phyloP scores from a whole-genome alignment of 2,113 vertebrate species.

The Melanerpes aurifrons region DNA sequence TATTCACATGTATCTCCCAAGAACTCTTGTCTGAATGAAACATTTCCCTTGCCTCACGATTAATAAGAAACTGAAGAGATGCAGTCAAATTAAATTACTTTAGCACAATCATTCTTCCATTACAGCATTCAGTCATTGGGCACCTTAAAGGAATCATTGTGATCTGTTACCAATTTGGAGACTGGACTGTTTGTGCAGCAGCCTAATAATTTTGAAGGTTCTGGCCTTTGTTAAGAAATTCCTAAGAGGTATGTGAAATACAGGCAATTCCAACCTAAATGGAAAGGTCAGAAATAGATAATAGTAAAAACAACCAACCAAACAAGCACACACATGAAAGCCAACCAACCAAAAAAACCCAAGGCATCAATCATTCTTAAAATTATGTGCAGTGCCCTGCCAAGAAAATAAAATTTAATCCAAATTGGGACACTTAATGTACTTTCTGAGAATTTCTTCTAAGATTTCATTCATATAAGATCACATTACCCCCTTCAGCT shows the following conservation, averaged over 20 bases:
- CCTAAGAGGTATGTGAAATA: neutral
- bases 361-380: neutral
- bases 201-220: neutral
- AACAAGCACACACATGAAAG: too few species aligned
- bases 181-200: neutral
- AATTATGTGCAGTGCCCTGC: neutral
- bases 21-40: neutral
- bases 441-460: neutral
- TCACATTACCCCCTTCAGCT: neutral
- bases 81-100: neutral
- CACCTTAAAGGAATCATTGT: accelerated
- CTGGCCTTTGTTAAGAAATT: neutral
- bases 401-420: neutral
- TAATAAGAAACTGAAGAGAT: neutral
- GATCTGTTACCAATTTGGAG: neutral
- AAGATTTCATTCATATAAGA: neutral
- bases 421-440: neutral
- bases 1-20: neutral
- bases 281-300: neutral
- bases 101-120: neutral
- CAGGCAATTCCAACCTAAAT: neutral
- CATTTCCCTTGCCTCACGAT: neutral
- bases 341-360: too few species aligned
- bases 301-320: neutral
- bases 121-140: neutral